phyloP scores from a whole-genome alignment of 2,888 invertebrate species.

The Mythimna impura region DNA sequence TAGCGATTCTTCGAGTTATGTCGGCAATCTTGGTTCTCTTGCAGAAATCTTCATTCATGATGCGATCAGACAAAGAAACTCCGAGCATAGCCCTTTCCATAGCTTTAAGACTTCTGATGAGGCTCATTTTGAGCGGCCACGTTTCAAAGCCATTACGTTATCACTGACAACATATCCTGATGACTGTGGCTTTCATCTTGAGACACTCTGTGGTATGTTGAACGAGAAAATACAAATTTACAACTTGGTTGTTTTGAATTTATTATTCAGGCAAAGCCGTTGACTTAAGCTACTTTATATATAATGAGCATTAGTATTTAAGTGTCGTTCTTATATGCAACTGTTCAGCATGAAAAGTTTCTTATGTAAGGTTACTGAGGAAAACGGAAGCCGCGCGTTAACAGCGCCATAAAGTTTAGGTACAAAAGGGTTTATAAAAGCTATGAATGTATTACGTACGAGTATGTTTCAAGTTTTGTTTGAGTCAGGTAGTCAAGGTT shows the following conservation, averaged over 20 bases:
- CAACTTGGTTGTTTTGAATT: neutral
- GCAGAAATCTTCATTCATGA: too few species aligned
- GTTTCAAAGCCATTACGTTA: too few species aligned
- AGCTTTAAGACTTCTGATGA: too few species aligned
- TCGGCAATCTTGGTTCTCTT: too few species aligned
- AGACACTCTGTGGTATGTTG: too few species aligned
- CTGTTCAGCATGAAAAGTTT: neutral
- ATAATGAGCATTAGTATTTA: neutral
- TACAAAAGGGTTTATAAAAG: neutral
- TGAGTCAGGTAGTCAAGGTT: neutral
- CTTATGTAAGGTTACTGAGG: neutral
- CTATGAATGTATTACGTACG: constrained; percentile 2
- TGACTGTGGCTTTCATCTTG: too few species aligned
- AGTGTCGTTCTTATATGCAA: neutral
- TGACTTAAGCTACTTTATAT: neutral
- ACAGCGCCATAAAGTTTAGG: neutral
- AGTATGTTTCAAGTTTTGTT: neutral
- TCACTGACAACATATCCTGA: too few species aligned
- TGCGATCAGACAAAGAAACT: too few species aligned
- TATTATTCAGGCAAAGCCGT: neutral
- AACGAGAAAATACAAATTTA: neutral
- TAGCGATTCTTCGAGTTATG: too few species aligned
- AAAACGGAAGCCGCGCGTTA: neutral
- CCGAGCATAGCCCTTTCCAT: too few species aligned
- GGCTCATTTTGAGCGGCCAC: too few species aligned